Base-by-base conservation (phyloP, 2,888 invertebrate genomes). In the Drosophila trichaetosa region DNA sequence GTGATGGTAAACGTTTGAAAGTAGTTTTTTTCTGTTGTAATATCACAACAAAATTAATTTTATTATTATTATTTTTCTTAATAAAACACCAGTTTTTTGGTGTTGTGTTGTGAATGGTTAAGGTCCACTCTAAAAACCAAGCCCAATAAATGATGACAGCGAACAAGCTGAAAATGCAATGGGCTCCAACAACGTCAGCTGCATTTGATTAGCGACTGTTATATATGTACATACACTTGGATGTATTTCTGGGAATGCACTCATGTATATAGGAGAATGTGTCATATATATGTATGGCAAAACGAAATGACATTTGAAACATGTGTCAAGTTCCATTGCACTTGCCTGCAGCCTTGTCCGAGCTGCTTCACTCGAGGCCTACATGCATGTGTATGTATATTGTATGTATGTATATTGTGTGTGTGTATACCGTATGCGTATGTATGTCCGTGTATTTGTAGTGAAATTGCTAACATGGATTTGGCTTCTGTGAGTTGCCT, bases 321-420 rank as follows among this genome's bases (percentile, higher is more conserved):
- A 89, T 89, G 84, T 85, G 83, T 87, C 83, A 87, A 85, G 88
- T 82, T 87, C 80, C 86, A 84, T 64, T 70, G 80, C 89, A 85
- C 85, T 85, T 84, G 88, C 67, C 65, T 71, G 57, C 40, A 8
- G 80, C 54, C 24, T 34, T 34, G 24, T 10, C 18, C 38, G 34
- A 68, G 65, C 24, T 48, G 65, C 21, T 42, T 56, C 57, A 63
- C 57, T 66, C 54, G 46, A 79, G 52, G 27, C 33, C 48, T 33
- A 33, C 65, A 52, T 63, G 11, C 42, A 52, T 52, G 29, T 52
- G 38, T 40, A 18, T 56, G 34, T 29, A 42, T 52, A 34, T 52
- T 56, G n/a, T 31, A 24, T 46, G 18, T 18, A n/a, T n/a, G n/a
- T 29, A 42, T 52, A 34, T 52, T 56, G n/a, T 31, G 29, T 46